Evolutionary conservation across 2,797 vertebrate species (phyloP).

Genomic region (Typhlichthys eigenmanni): DNA sequence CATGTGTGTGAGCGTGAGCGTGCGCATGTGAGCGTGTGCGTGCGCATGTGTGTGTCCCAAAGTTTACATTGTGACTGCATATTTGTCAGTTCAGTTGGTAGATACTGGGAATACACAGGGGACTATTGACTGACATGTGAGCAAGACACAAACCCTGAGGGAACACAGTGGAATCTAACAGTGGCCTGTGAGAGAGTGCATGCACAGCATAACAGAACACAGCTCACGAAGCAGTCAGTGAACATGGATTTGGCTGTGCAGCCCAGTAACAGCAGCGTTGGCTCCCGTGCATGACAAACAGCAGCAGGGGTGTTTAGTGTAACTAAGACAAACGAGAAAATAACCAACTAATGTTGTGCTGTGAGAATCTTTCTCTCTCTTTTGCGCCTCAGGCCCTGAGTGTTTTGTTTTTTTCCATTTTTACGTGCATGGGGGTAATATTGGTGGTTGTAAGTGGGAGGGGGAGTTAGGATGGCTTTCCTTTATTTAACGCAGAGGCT

Average conservation of each 20-base stretch:
- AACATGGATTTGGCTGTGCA: slow-evolving; percentile 18
- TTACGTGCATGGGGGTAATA: slow-evolving; percentile 19
- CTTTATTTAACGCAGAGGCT: slow-evolving; percentile 60
- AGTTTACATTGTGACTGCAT: slow-evolving; percentile 19
- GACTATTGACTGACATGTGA: slow-evolving; percentile 42
- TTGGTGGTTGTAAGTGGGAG: neutral
- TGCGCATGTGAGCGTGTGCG: too few relatives aligned
- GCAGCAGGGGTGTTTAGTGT: slow-evolving; percentile 42
- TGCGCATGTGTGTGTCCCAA: slow-evolving; percentile 13
- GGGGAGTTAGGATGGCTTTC: slow-evolving; percentile 32
- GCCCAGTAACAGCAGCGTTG: slow-evolving; percentile 7
- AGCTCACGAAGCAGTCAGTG: slow-evolving; percentile 25
- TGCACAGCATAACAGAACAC: slow-evolving; percentile 28
- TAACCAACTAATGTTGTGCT: slow-evolving; percentile 42
- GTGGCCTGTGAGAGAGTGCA: slow-evolving; percentile 26
- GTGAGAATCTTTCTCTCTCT: slow-evolving; percentile 12
- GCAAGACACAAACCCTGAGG: slow-evolving; percentile 25
- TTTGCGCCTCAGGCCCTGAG: slow-evolving; percentile 33
- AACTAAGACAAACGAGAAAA: slow-evolving; percentile 43
- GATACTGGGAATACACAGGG: slow-evolving; percentile 34
- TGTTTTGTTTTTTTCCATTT: slow-evolving; percentile 27
- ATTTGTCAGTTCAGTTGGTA: slow-evolving; percentile 31
- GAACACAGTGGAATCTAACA: slow-evolving; percentile 23
- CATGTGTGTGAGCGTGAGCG: too few relatives aligned
- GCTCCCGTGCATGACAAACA: slow-evolving; percentile 32